Percentiles rank a stretch among this genome's conserved stretches.
Conservation (phyloP, 1,140 invertebrate genomes). For the Zaprionus nigranus region DNA sequence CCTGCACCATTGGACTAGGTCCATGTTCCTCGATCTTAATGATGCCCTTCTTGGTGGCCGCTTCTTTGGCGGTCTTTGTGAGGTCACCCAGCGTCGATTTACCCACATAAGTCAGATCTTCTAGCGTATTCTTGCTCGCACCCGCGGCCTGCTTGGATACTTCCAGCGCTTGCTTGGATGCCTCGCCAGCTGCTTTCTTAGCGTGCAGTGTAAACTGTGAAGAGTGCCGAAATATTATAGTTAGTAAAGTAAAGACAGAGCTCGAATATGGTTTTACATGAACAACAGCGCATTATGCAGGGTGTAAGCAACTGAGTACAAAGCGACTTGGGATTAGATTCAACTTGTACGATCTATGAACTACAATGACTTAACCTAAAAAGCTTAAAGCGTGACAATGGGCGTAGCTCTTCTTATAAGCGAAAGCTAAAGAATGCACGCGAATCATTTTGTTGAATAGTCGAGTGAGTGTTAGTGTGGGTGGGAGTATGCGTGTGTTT, state of each 20-base stretch:
- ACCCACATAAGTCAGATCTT: slow-evolving; percentile 94
- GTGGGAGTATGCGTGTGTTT: neutral
- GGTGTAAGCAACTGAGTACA: slow-evolving; percentile 13
- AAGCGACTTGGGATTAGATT: slow-evolving; percentile 3
- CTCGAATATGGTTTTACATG: slow-evolving; percentile 3
- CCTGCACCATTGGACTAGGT: neutral
- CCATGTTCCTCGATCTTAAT: slow-evolving; percentile 86
- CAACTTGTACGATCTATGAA: neutral
- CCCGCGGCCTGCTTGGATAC: slow-evolving; percentile 94
- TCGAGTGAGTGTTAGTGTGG: neutral
- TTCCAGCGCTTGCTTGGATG: slow-evolving; percentile 93
- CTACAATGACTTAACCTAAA: slow-evolving; percentile 11
- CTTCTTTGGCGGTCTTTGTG: slow-evolving; percentile 96
- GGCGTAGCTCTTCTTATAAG: neutral
- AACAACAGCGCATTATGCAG: slow-evolving; percentile 39
- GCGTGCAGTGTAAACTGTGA: slow-evolving; percentile 92
- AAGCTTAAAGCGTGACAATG: neutral
- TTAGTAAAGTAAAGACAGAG: neutral
- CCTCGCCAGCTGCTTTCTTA: slow-evolving; percentile 94
- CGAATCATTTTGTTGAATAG: neutral
- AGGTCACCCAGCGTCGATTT: slow-evolving; percentile 94
- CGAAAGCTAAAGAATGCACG: neutral
- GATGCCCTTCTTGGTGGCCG: slow-evolving; percentile 92
- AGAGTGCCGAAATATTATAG: neutral
- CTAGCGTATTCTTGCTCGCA: slow-evolving; percentile 94